Conservation (phyloP, 1,140 invertebrate genomes). For the Achroia grisella region DNA sequence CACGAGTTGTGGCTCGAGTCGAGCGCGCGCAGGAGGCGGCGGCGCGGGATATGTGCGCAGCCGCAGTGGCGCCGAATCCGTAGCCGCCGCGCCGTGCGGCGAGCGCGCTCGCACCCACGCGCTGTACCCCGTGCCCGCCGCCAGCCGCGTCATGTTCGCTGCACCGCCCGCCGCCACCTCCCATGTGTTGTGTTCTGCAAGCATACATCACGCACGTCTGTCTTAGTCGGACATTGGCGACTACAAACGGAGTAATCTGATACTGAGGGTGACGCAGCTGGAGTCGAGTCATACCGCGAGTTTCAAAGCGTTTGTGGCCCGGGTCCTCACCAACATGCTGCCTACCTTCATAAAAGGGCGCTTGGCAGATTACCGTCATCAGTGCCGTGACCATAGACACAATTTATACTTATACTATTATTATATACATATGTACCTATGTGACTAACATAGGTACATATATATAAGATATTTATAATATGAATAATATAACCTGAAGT, state of each 20-base stretch:
- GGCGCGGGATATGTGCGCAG: constrained; percentile 82
- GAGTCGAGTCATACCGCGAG: too few relatives aligned
- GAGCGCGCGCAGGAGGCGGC: constrained; percentile 73
- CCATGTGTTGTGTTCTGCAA: constrained; percentile 57
- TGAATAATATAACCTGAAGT: too few relatives aligned
- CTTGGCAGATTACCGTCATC: too few relatives aligned
- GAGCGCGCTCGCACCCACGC: constrained; percentile 84
- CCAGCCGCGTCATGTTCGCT: constrained; percentile 40
- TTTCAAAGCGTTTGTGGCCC: too few relatives aligned
- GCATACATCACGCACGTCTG: not conserved
- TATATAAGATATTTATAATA: too few relatives aligned
- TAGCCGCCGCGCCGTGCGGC: constrained; percentile 77
- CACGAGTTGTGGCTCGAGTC: constrained; percentile 75
- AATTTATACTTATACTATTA: too few relatives aligned
- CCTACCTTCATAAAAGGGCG: too few relatives aligned
- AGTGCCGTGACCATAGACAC: too few relatives aligned
- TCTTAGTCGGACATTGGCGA: not conserved
- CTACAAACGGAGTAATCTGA: too few relatives aligned
- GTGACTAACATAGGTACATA: not conserved
- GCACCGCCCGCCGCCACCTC: constrained; percentile 57
- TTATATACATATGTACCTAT: not conserved
- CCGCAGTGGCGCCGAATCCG: constrained; percentile 75
- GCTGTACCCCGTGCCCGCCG: constrained; percentile 77
- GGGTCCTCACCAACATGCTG: too few relatives aligned
- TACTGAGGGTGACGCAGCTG: too few relatives aligned